phyloP scores from a whole-genome alignment of 2,797 vertebrate species.

The Champsocephalus gunnari region DNA sequence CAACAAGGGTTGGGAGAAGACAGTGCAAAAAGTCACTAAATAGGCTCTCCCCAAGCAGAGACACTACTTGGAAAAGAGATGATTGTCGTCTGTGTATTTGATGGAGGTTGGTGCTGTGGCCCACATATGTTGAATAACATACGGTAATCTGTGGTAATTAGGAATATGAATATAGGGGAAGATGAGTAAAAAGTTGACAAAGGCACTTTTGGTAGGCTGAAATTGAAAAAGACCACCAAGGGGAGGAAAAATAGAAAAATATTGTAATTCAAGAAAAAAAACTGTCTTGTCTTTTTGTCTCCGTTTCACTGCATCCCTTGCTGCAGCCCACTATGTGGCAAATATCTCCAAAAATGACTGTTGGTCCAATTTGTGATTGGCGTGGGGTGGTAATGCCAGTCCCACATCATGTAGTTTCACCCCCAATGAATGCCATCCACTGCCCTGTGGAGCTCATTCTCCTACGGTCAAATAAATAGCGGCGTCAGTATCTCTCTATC shows the following conservation, averaged over 20 bases:
- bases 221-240: constrained; percentile 22
- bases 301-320: constrained; percentile 56
- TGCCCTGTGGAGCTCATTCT: constrained; percentile 52
- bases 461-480: constrained; percentile 46
- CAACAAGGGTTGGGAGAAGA: background rate
- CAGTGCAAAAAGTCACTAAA: background rate
- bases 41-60: background rate
- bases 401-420: constrained; percentile 71
- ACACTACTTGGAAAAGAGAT: background rate
- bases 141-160: constrained; percentile 9
- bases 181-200: background rate
- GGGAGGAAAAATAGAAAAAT: constrained; percentile 30
- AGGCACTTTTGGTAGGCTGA: constrained; percentile 75
- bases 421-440: constrained; percentile 47
- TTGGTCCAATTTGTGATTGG: constrained; percentile 49
- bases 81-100: constrained; percentile 35
- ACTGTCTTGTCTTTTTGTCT: constrained; percentile 1
- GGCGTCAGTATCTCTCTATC: constrained; percentile 40
- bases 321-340: constrained; percentile 41
- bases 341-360: constrained; percentile 54
- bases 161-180: constrained; percentile 13
- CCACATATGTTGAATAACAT: background rate
- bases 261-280: constrained; percentile 15
- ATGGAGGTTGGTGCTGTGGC: constrained; percentile 11
- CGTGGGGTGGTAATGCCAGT: constrained; percentile 42